Conservation (phyloP, 1,140 invertebrate species). For the Drosophila tristis region DNA sequence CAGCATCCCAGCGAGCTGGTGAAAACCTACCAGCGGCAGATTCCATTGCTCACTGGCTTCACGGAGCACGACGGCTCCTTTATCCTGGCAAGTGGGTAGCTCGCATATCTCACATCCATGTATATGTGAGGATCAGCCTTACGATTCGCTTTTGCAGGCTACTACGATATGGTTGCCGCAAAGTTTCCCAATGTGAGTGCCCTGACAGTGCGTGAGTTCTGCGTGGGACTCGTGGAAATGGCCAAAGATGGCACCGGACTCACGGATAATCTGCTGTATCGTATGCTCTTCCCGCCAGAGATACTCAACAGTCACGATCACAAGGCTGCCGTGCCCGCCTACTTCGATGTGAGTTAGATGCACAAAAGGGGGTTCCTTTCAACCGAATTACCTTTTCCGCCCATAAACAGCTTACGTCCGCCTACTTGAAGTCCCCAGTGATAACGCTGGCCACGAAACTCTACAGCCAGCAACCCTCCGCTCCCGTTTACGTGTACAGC, state of each 20-base stretch:
- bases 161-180: slow-evolving; percentile 54
- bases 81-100: slow-evolving; percentile 66
- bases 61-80: slow-evolving; percentile 81
- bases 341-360: slow-evolving; percentile 70
- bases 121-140: background rate
- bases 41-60: slow-evolving; percentile 75
- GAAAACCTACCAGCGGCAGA: slow-evolving; percentile 29
- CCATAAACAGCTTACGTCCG: slow-evolving; percentile 48
- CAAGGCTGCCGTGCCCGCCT: slow-evolving; percentile 59
- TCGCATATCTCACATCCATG: background rate
- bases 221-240: slow-evolving; percentile 44
- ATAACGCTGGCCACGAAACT: slow-evolving; percentile 61
- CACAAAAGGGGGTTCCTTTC: background rate
- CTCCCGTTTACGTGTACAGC: slow-evolving; percentile 71
- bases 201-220: slow-evolving; percentile 62
- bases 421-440: slow-evolving; percentile 74
- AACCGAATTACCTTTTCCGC: too few relatives aligned
- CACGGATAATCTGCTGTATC: slow-evolving; percentile 56
- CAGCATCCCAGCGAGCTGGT: slow-evolving; percentile 49
- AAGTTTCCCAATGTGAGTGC: slow-evolving; percentile 46
- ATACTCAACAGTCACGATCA: slow-evolving; percentile 59
- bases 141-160: slow-evolving; percentile 29
- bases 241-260: slow-evolving; percentile 54
- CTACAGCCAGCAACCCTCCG: slow-evolving; percentile 15
- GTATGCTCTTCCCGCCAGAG: slow-evolving; percentile 52